These are phyloP conservation scores for Heliconius nattereri DNA, from an alignment of 1,140 invertebrate genomes.

Conservation along the genomic window DNA sequence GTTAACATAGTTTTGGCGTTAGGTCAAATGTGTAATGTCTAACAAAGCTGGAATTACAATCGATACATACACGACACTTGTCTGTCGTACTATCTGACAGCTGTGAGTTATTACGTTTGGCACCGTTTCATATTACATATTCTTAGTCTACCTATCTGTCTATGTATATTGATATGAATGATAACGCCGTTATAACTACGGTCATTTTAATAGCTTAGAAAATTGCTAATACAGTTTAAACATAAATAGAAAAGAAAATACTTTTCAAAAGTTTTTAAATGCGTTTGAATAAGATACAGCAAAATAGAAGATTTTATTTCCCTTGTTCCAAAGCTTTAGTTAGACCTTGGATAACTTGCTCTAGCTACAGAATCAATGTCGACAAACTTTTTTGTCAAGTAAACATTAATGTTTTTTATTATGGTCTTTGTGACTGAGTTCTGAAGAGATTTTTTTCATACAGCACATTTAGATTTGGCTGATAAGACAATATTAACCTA, in stretches of 20 bases:
- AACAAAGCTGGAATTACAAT: slow-evolving; percentile 12
- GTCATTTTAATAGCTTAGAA: neutral
- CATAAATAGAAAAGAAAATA: neutral
- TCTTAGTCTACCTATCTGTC: neutral
- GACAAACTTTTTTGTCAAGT: too few relatives aligned
- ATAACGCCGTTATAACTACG: neutral
- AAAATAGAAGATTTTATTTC: too few relatives aligned
- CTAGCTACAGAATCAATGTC: too few relatives aligned
- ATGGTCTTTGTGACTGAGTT: too few relatives aligned
- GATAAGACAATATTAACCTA: too few relatives aligned
- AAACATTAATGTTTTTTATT: too few relatives aligned
- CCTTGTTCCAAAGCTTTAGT: too few relatives aligned
- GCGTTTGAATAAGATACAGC: too few relatives aligned
- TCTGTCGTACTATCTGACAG: slow-evolving; percentile 14
- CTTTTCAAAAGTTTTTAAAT: neutral
- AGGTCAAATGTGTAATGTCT: slow-evolving; percentile 7
- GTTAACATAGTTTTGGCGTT: slow-evolving; percentile 12
- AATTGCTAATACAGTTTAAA: too few relatives aligned
- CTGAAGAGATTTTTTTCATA: too few relatives aligned
- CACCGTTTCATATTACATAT: slow-evolving; percentile 11
- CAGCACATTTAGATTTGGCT: too few relatives aligned
- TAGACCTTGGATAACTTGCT: too few relatives aligned
- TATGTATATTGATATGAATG: neutral
- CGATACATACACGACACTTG: slow-evolving; percentile 4
- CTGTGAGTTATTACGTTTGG: slow-evolving; percentile 12